Conservation (phyloP, 2,797 vertebrate species). For the Ctenopoma kingsleyae region DNA sequence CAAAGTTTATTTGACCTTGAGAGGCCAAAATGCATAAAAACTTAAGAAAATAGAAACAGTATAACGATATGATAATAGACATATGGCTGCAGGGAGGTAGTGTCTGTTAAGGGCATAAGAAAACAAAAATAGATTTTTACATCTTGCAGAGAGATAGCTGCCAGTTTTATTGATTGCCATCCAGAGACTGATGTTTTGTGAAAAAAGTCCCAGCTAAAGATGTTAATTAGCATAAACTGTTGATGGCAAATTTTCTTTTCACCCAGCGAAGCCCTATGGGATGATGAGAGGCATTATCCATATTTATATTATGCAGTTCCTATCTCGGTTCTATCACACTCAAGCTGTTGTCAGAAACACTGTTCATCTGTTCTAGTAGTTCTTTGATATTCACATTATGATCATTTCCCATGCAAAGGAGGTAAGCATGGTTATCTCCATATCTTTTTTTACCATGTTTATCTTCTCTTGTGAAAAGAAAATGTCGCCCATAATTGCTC, state of each 20-base stretch:
- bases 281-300: conserved; percentile 33
- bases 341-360: conserved; percentile 42
- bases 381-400: conserved; percentile 6
- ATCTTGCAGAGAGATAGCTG: conserved; percentile 42
- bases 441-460: conserved; percentile 43
- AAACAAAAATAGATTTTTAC: conserved; percentile 26
- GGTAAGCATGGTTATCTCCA: conserved; percentile 12
- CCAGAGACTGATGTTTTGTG: conserved; percentile 48
- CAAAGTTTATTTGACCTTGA: conserved; percentile 55
- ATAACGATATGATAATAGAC: conserved; percentile 47
- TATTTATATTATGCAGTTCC: conserved; percentile 51
- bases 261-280: conserved; percentile 38
- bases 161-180: conserved; percentile 47
- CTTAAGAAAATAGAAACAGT: conserved; percentile 36
- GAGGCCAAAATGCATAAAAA: conserved; percentile 34
- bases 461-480: conserved; percentile 23
- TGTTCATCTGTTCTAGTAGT: conserved; percentile 32
- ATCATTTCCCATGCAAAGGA: conserved; percentile 45
- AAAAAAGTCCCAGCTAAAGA: conserved; percentile 45
- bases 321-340: conserved; percentile 17
- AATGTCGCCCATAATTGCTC: neutral
- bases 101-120: conserved; percentile 25
- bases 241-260: conserved; percentile 44
- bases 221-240: conserved; percentile 61
- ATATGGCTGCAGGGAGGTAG: neutral